Conservation (phyloP, 1,140 invertebrate species). For the Stenopsyche tienmushanensis region DNA sequence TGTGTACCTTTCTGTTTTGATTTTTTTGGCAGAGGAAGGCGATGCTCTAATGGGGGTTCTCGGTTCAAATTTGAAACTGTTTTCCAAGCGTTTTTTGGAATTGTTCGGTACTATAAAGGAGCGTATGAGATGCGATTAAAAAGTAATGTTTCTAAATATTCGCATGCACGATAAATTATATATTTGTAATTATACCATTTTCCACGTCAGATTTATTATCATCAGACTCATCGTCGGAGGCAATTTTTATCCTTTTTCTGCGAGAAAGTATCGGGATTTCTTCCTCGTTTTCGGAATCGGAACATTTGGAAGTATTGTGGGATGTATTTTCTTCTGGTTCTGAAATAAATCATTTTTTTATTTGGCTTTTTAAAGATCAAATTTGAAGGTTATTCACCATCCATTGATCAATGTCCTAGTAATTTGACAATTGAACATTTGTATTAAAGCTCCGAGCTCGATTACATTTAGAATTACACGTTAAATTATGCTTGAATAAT, state of each 20-base stretch:
- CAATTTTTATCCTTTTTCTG: constrained; percentile 51
- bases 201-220: constrained; percentile 49
- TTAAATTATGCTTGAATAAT: no score
- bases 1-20: constrained; percentile 14
- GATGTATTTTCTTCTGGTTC: constrained; percentile 33
- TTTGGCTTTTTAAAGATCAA: not conserved
- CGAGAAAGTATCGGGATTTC: constrained; percentile 44
- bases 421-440: no score
- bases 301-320: no score
- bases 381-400: no score
- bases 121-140: no score
- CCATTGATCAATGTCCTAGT: no score
- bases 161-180: no score
- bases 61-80: constrained; percentile 37
- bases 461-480: no score
- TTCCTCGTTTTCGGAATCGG: constrained; percentile 47
- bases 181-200: constrained; percentile 49
- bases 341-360: constrained; percentile 30
- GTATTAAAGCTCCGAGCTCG: no score
- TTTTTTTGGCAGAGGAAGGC: constrained; percentile 28
- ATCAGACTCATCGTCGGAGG: constrained; percentile 55
- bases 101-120: constrained; percentile 35
- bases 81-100: constrained; percentile 30
- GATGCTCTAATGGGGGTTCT: constrained; percentile 1
- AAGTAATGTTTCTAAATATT: no score